Conservation (phyloP, 2,797 vertebrate species). For the Crocodylus rhombifer region DNA sequence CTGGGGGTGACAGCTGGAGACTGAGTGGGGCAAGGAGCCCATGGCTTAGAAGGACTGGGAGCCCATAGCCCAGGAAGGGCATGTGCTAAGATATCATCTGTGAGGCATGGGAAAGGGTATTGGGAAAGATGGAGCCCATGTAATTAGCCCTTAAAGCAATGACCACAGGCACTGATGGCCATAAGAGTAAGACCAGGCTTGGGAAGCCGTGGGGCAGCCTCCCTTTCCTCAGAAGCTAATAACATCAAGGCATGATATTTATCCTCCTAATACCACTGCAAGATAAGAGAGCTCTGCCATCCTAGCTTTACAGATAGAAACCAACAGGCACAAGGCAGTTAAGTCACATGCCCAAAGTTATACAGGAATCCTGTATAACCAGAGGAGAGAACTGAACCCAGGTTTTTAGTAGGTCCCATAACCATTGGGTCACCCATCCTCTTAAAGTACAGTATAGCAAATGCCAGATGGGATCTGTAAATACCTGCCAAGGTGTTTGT, state of each 20-base stretch:
- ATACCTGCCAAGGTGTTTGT: neutral
- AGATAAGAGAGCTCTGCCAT: neutral
- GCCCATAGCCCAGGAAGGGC: too few species aligned
- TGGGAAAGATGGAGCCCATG: too few species aligned
- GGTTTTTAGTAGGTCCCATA: neutral
- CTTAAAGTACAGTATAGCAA: neutral
- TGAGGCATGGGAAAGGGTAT: too few species aligned
- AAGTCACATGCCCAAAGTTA: neutral
- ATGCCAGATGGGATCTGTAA: neutral
- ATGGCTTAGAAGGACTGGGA: too few species aligned
- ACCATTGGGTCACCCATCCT: neutral
- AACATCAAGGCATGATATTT: accelerated
- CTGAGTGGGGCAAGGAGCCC: too few species aligned
- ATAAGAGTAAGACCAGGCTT: too few species aligned
- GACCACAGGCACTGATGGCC: too few species aligned
- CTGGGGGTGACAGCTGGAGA: too few species aligned
- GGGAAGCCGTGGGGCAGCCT: too few species aligned
- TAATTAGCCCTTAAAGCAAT: too few species aligned
- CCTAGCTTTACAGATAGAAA: neutral
- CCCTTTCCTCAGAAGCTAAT: too few species aligned
- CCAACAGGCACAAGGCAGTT: neutral
- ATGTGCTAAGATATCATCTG: too few species aligned
- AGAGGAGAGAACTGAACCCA: neutral
- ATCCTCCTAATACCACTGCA: neutral
- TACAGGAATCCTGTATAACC: neutral